Evolutionary conservation across 2,888 invertebrate genomes (phyloP), one percentile per base, ranked within the genome.

Genomic region (Caenorhabditis sp.): DNA sequence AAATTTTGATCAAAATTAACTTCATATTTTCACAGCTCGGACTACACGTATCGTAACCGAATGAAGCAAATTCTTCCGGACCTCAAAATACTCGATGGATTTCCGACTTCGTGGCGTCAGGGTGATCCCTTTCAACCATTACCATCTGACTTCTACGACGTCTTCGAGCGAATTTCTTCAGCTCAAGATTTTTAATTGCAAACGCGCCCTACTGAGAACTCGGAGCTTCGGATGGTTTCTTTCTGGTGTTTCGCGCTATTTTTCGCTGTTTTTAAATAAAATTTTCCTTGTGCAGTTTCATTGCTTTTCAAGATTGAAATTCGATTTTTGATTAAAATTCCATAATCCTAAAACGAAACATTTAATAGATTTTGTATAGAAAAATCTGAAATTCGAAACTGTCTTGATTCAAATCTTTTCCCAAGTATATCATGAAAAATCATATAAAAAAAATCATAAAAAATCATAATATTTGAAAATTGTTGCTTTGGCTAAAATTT

Each of bases 91-190:
- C 75, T 86, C 26, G 86, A 86, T 59, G 86, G 86, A 24, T 76
- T 86, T 10, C 86, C 86, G 1, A 38, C 35, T 16, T 16, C 54
- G 5, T 86, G 86, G 86, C 56, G 58, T 24, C 75, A 70, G 31
- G 86, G 86, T 24, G 86, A 86, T 58, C 82, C 86, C 0, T 86
- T 70, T 41, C 86, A 86, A 58, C 54, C 64, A 19, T 59, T 86
- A 16, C 79, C 84, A 1, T 47, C 70, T 8, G 76, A 76, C 0
- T 84, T 83, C 49, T 59, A 72, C 59, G 75, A 80, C 3, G 22
- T 59, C 22, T 75, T 80, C 61, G 75, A 83, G 2, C 38, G 38
- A 16, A 47, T 76, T 31, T 16, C 66, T 12, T 12, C 26, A 0
- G 47, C 24, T 26, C 26, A 54, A 10, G 26, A 26, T 7, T 2